These are phyloP conservation scores for Salvelinus fontinalis DNA, from an alignment of 2,113 vertebrate species.

Conservation along the genomic window DNA sequence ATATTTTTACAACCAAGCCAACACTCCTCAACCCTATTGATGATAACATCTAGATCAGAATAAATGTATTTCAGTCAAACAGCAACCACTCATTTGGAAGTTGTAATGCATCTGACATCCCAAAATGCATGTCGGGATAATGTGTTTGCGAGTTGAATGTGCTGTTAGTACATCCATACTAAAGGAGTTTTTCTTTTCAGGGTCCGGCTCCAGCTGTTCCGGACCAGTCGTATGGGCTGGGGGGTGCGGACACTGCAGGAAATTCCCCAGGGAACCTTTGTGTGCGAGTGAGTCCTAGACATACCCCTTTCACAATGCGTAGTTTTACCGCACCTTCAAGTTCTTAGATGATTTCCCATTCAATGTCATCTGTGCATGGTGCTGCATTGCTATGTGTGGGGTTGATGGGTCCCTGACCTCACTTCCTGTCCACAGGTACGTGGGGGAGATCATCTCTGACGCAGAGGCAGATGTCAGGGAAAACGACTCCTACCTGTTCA, in stretches of 20 bases:
- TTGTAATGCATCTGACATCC: too few relatives aligned
- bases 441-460: constrained; percentile 95
- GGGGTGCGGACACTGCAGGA: constrained; percentile 91
- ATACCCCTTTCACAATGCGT: too few relatives aligned
- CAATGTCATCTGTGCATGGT: background rate
- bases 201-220: constrained; percentile 88
- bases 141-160: background rate
- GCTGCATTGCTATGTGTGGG: background rate
- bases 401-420: constrained; percentile 15
- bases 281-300: constrained; percentile 90
- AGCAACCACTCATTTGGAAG: background rate
- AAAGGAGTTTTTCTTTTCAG: constrained; percentile 56
- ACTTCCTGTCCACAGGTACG: constrained; percentile 77
- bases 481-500: constrained; percentile 94
- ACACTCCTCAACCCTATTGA: too few relatives aligned
- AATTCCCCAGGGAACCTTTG: constrained; percentile 90
- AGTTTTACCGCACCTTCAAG: too few relatives aligned
- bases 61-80: too few relatives aligned
- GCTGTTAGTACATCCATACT: background rate
- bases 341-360: background rate
- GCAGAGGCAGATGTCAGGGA: constrained; percentile 91
- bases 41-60: too few relatives aligned
- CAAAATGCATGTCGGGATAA: background rate
- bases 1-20: too few relatives aligned
- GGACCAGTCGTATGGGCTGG: constrained; percentile 92